Base-by-base conservation (phyloP, 1,140 invertebrate genomes). In the Hydropsyche tenuis region DNA sequence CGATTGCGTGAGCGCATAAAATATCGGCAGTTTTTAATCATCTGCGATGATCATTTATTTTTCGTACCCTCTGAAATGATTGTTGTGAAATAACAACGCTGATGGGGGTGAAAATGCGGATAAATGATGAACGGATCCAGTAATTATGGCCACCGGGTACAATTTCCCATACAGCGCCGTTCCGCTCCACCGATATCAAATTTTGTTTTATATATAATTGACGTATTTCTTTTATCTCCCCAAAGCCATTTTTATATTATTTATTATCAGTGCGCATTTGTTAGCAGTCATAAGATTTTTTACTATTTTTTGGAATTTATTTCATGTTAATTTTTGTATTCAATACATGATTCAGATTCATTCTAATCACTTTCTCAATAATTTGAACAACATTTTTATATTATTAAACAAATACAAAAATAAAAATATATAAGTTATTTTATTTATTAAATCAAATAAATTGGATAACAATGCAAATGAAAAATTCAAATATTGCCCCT, bases 81-180 rank as follows among this genome's bases (percentile, higher is more conserved):
- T 63, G 60, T 14, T n/a, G 60, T 63, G 9, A n/a, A 27, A 63
- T 45, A 69, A 45, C 12, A 66, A 42, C 18, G 6, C 14, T 43
- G 37, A 22, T 20, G 48, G 22, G 68, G 68, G 46, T 70, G 68
- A 68, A 68, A 68, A 68, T 7, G 43, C 23, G 48, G 65, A 56
- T 56, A 60, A 63, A 62, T 66, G 60, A 68, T 66, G 73, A 30
- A 72, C 73, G 25, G 69, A 46, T 16, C 22, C 25, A 43, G 20
- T 77, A 77, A 77, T 77, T 72, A 73, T 77, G 66, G 53, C 75
- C 75, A 77, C 73, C 75, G 75, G 75, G 75, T 74, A 73, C 75
- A 77, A 77, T 72, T 76, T 74, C 75, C 75, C 75, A 77, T 77
- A 71, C 71, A 73, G 51, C 69, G 16, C 20, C 69, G 75, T 77